phyloP scores from a whole-genome alignment of 2,797 vertebrate species.

The Benthosema pterotum region DNA sequence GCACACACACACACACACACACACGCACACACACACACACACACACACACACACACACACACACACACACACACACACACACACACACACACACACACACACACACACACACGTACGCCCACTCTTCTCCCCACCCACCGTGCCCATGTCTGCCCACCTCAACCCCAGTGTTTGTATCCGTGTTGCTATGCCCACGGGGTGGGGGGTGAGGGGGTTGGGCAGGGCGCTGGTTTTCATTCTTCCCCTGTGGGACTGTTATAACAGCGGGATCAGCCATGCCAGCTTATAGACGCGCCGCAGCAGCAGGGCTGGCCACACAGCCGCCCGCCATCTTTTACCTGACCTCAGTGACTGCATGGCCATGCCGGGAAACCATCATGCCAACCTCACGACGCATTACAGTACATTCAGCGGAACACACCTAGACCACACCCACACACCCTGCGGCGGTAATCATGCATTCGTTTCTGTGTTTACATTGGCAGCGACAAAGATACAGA shows the following conservation, averaged over 20 bases:
- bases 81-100: conserved; percentile 6
- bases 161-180: conserved; percentile 9
- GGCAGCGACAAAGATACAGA: too few relatives aligned
- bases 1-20: conserved; percentile 15
- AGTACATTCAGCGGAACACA: not conserved
- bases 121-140: not conserved
- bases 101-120: not conserved
- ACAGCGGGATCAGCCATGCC: not conserved
- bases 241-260: conserved; percentile 5
- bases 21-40: conserved; percentile 9
- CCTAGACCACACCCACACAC: too few relatives aligned
- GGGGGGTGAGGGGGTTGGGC: too few relatives aligned
- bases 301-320: too few relatives aligned
- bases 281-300: too few relatives aligned
- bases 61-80: conserved; percentile 6
- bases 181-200: conserved; percentile 7
- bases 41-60: conserved; percentile 7
- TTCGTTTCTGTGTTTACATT: too few relatives aligned
- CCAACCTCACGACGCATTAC: conserved; percentile 5
- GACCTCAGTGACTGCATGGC: too few relatives aligned
- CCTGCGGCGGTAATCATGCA: too few relatives aligned
- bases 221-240: conserved; percentile 9
- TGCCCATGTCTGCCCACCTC: not conserved
- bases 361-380: not conserved
- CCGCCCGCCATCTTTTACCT: too few relatives aligned